A percentile compares a stretch with the other conserved stretches of the same genome.
Conservation (phyloP, 2,888 invertebrate genomes). For the Nebria salina region DNA sequence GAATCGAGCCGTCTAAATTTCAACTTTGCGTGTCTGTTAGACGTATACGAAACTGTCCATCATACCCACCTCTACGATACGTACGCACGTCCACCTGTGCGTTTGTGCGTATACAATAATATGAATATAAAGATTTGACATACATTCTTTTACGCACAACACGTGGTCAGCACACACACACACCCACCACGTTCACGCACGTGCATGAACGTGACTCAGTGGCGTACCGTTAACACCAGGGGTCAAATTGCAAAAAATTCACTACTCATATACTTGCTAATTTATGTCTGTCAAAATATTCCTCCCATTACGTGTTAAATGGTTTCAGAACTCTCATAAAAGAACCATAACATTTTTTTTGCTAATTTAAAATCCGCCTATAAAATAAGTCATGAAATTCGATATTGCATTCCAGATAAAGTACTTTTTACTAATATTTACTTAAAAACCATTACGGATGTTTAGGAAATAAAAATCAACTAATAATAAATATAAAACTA, state of each 20-base stretch:
- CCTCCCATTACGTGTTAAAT: not conserved
- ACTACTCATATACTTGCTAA: not conserved
- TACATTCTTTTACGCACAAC: not conserved
- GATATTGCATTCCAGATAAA: too few relatives aligned
- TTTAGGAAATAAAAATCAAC: too few relatives aligned
- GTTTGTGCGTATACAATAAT: not conserved
- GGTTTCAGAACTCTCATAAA: too few relatives aligned
- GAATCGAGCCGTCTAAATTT: constrained; percentile 32
- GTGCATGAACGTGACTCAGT: not conserved
- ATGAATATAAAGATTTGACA: not conserved
- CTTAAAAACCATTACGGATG: too few relatives aligned
- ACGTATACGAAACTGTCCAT: not conserved
- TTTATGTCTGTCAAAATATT: not conserved
- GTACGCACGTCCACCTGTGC: not conserved
- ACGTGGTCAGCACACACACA: not conserved
- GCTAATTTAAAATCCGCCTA: too few relatives aligned
- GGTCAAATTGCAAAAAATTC: not conserved
- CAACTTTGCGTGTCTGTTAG: constrained; percentile 27
- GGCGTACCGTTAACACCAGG: not conserved
- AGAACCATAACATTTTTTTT: too few relatives aligned
- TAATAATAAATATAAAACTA: too few relatives aligned
- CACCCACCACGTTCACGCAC: not conserved
- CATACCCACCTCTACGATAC: not conserved
- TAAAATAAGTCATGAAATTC: too few relatives aligned
- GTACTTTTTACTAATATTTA: too few relatives aligned